Conservation (phyloP, 2,113 vertebrate genomes). For the Tympanuchus pallidicinctus region DNA sequence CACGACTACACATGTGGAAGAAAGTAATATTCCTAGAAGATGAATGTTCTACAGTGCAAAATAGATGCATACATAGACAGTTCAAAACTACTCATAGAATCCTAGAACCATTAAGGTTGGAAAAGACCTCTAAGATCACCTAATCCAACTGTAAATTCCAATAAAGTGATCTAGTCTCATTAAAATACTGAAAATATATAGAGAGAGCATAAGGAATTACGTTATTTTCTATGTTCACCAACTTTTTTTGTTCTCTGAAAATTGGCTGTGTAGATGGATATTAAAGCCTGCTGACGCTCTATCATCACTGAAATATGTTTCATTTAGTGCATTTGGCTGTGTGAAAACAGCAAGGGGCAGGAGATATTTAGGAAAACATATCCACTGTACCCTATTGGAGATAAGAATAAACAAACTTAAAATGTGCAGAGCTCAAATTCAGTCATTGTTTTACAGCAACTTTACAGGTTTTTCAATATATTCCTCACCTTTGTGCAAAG, state of each 20-base stretch:
- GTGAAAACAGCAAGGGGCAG: not conserved
- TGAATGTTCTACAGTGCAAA: not conserved
- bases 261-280: accelerated
- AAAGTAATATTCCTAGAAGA: not conserved
- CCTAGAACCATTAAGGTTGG: no score
- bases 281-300: not conserved
- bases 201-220: not conserved
- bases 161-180: not conserved
- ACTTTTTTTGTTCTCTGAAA: not conserved
- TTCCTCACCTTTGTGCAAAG: not conserved
- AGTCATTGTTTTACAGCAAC: not conserved
- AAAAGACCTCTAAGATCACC: no score
- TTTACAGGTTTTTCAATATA: not conserved
- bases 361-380: not conserved
- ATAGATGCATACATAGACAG: not conserved
- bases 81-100: not conserved
- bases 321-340: not conserved
- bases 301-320: not conserved
- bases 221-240: not conserved
- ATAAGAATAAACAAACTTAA: not conserved
- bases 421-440: not conserved
- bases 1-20: not conserved
- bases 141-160: not conserved
- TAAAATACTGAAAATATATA: not conserved
- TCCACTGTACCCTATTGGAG: not conserved